Evolutionary conservation across 2,113 vertebrate genomes (phyloP).

Genomic region (Glareola pratincola): DNA sequence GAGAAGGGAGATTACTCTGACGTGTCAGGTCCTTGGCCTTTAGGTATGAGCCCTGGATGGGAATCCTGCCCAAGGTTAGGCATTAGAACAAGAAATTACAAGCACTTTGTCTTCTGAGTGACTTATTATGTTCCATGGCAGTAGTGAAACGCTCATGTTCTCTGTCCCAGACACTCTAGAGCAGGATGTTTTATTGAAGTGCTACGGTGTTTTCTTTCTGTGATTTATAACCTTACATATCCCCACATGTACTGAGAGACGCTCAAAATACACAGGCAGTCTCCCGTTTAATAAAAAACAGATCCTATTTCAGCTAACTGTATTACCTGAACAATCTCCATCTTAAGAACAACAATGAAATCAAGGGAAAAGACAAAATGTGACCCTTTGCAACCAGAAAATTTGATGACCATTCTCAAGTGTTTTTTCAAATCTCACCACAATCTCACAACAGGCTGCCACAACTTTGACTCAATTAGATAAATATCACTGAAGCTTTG

Average conservation of each 20-base stretch:
- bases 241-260: constrained; percentile 12
- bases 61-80: neutral
- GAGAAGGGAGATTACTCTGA: neutral
- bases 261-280: neutral
- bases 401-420: neutral
- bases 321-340: neutral
- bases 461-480: neutral
- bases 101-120: constrained; percentile 16
- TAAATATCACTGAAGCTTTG: neutral
- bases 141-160: constrained; percentile 18
- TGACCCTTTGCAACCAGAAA: neutral
- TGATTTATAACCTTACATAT: constrained; percentile 29
- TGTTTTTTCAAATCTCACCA: neutral
- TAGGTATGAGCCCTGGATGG: neutral
- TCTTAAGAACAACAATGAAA: neutral
- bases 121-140: constrained; percentile 2
- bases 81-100: constrained; percentile 29
- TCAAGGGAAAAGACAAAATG: neutral
- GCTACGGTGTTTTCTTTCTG: neutral
- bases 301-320: constrained; percentile 2
- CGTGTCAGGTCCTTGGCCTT: neutral
- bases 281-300: constrained; percentile 30
- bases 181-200: constrained; percentile 45
- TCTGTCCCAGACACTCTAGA: constrained; percentile 44
- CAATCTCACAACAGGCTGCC: neutral